These are phyloP conservation scores for Geopemphigus sp. DNA, from an alignment of 1,140 invertebrate genomes.

Conservation along the genomic window DNA sequence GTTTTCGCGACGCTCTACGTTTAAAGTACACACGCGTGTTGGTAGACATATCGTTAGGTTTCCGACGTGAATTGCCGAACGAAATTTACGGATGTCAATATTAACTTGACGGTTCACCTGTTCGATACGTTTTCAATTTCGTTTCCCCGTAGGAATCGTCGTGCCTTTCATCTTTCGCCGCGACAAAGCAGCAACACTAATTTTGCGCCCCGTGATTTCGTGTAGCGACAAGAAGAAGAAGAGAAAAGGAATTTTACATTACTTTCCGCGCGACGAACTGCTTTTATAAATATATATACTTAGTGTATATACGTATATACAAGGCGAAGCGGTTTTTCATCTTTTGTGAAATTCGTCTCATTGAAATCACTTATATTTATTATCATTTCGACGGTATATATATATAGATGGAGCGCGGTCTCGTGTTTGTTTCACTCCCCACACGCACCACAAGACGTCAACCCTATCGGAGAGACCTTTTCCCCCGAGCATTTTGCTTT, in stretches of 20 bases:
- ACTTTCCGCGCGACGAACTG: neutral
- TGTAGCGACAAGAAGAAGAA: neutral
- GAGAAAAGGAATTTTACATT: slow-evolving; percentile 32
- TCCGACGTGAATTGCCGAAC: neutral
- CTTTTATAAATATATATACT: too few species aligned
- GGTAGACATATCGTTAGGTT: neutral
- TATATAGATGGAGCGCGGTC: neutral
- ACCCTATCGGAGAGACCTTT: slow-evolving; percentile 45
- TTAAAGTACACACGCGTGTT: too few species aligned
- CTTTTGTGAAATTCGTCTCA: slow-evolving; percentile 46
- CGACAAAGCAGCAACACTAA: slow-evolving; percentile 39
- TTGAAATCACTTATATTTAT: slow-evolving; percentile 50
- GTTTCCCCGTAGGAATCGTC: neutral
- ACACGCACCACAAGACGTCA: slow-evolving; percentile 39
- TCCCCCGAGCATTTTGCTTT: slow-evolving; percentile 47
- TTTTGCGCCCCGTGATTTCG: slow-evolving; percentile 39
- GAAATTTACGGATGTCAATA: slow-evolving; percentile 22
- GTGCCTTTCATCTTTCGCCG: slow-evolving; percentile 11
- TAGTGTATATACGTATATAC: neutral
- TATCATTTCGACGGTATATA: slow-evolving; percentile 30
- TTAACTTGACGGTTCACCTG: slow-evolving; percentile 17
- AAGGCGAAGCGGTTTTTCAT: slow-evolving; percentile 44
- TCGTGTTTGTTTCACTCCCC: slow-evolving; percentile 43
- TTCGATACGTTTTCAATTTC: slow-evolving; percentile 25
- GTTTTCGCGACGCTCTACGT: too few species aligned